phyloP scores from a whole-genome alignment of 2,888 invertebrate genomes.

The Trissolcus brochymenae region DNA sequence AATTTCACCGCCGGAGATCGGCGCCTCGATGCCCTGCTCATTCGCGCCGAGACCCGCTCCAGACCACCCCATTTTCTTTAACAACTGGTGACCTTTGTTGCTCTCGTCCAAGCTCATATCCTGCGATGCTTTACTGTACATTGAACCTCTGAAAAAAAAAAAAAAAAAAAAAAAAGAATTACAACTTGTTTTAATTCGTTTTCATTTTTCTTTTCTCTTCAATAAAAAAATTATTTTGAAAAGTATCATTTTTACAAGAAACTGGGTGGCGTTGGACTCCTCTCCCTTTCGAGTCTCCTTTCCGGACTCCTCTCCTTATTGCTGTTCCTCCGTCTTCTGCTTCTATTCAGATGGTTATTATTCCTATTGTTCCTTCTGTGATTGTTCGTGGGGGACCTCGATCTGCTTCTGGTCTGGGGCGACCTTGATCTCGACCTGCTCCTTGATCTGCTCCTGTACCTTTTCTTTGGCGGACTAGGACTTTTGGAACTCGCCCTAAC shows the following conservation, averaged over 20 bases:
- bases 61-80: conserved; percentile 99
- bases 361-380: conserved; percentile 73
- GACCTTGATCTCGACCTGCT: conserved; percentile 78
- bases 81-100: conserved; percentile 97
- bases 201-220: too few species aligned
- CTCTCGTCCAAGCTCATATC: conserved; percentile 85
- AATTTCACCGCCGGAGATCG: conserved; percentile 93
- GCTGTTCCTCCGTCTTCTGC: conserved; percentile 76
- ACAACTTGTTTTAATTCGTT: too few species aligned
- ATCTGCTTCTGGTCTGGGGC: conserved; percentile 76
- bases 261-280: conserved; percentile 84
- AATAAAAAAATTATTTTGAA: too few species aligned
- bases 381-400: conserved; percentile 75
- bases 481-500: conserved; percentile 85
- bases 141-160: conserved; percentile 67
- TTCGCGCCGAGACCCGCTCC: conserved; percentile 95
- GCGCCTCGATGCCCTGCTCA: conserved; percentile 97
- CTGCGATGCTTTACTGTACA: conserved; percentile 78
- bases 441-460: conserved; percentile 83
- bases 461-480: conserved; percentile 84
- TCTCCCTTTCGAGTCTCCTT: conserved; percentile 72
- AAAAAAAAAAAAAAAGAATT: too few species aligned
- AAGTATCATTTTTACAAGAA: conserved; percentile 87
- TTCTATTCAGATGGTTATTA: conserved; percentile 75
- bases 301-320: conserved; percentile 74